phyloP scores from a whole-genome alignment of 2,888 invertebrate species.

The Argyra leucocephala region DNA sequence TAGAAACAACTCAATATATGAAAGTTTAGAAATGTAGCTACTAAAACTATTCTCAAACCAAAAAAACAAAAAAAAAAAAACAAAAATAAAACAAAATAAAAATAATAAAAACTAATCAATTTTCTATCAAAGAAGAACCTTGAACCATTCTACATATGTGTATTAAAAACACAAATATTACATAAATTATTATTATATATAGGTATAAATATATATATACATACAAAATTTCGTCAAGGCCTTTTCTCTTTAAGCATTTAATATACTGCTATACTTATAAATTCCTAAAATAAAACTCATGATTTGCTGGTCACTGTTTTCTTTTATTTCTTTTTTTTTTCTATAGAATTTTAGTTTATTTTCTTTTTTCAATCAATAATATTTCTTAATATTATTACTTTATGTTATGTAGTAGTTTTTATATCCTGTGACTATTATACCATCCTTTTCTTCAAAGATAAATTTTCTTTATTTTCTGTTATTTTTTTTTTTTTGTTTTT shows the following conservation, averaged over 20 bases:
- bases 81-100: too few species aligned
- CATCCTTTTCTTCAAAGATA: slow-evolving; percentile 1
- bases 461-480: not conserved
- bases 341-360: not conserved
- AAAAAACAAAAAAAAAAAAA: too few species aligned
- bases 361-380: not conserved
- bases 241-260: not conserved
- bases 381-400: slow-evolving; percentile 6
- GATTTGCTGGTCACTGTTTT: not conserved
- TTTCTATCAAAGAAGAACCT: too few species aligned
- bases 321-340: not conserved
- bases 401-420: not conserved
- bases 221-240: too few species aligned
- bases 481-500: not conserved
- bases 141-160: too few species aligned
- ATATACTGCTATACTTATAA: not conserved
- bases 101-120: too few species aligned
- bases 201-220: too few species aligned
- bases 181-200: too few species aligned
- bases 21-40: too few species aligned
- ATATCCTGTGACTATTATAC: slow-evolving; percentile 3
- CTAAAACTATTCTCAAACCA: too few species aligned
- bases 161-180: too few species aligned
- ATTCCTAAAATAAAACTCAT: not conserved
- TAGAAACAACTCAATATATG: too few species aligned